Evolutionary conservation across 2,113 vertebrate genomes (phyloP).

Genomic region (Coracopsis vasa): DNA sequence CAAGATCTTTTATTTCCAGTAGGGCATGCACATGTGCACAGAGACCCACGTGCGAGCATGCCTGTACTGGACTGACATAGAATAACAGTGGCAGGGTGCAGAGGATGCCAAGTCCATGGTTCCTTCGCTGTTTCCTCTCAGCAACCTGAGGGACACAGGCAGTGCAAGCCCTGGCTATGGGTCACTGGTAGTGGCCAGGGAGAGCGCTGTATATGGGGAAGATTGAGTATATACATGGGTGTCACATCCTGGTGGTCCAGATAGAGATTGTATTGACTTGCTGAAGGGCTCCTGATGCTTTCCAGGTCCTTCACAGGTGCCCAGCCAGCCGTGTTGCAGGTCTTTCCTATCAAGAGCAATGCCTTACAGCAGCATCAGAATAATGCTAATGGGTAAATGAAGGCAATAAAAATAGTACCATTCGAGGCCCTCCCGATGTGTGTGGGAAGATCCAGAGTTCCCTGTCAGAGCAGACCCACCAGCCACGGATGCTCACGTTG

Average conservation of each 20-base stretch:
- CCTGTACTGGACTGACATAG: not conserved
- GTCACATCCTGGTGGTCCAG: not conserved
- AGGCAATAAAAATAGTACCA: not conserved
- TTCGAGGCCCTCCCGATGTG: not conserved
- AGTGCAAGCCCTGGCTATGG: not conserved
- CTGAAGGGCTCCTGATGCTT: not conserved
- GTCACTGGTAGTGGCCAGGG: not conserved
- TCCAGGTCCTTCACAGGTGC: not conserved
- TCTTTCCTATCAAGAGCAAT: not conserved
- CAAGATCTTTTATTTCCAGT: not conserved
- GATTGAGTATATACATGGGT: rapidly evolving
- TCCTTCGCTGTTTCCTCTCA: not conserved
- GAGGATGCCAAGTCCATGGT: not conserved
- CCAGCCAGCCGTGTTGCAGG: not conserved
- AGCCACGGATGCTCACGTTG: not conserved
- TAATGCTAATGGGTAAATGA: not conserved
- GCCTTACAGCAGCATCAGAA: not conserved
- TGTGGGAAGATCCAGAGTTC: constrained; percentile 17
- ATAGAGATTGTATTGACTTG: not conserved
- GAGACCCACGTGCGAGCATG: rapidly evolving
- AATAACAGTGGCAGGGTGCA: not conserved
- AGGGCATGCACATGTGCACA: not conserved
- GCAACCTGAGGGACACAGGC: not conserved
- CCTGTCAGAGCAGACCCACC: not conserved
- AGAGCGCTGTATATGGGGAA: not conserved